Evolutionary conservation across 2,113 vertebrate genomes (phyloP).

Genomic region (Caranx ignobilis): DNA sequence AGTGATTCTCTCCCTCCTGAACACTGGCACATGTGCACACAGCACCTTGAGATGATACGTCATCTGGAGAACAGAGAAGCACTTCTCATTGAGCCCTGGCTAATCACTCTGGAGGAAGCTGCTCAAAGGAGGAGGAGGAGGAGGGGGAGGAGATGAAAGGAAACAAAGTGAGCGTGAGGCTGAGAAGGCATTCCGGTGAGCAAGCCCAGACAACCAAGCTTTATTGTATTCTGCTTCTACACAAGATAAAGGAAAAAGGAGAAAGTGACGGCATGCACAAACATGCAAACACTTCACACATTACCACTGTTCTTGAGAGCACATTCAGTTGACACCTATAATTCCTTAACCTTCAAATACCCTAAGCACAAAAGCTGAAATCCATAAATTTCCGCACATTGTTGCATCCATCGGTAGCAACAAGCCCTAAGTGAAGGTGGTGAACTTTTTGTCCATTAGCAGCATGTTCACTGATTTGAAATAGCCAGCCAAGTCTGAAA

Average conservation of each 20-base stretch:
- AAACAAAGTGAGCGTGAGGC: slow-evolving; percentile 67
- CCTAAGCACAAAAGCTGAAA: slow-evolving; percentile 40
- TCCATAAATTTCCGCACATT: slow-evolving; percentile 34
- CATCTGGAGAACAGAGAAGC: slow-evolving; percentile 57
- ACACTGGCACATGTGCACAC: slow-evolving; percentile 34
- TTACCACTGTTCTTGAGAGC: slow-evolving; percentile 44
- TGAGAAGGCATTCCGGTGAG: slow-evolving; percentile 76
- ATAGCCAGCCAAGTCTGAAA: background rate
- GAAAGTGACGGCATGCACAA: slow-evolving; percentile 68
- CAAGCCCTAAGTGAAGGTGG: background rate
- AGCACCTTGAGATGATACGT: slow-evolving; percentile 60
- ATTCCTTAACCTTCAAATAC: slow-evolving; percentile 55
- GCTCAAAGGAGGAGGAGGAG: slow-evolving; percentile 51
- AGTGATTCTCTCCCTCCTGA: slow-evolving; percentile 6
- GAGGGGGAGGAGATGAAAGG: slow-evolving; percentile 73
- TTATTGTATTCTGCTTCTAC: slow-evolving; percentile 67
- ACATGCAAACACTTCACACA: slow-evolving; percentile 71
- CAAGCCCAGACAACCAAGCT: slow-evolving; percentile 77
- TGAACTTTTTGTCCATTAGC: background rate
- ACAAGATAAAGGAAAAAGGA: slow-evolving; percentile 51
- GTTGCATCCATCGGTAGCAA: slow-evolving; percentile 9
- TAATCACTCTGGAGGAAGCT: slow-evolving; percentile 75
- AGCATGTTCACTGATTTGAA: slow-evolving; percentile 32
- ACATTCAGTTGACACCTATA: slow-evolving; percentile 62
- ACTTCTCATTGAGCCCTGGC: slow-evolving; percentile 65